Percentiles rank a stretch among this genome's conserved stretches.
These are phyloP conservation scores for Lacerta agilis DNA, from an alignment of 2,797 vertebrate species.

Conservation along the genomic window DNA sequence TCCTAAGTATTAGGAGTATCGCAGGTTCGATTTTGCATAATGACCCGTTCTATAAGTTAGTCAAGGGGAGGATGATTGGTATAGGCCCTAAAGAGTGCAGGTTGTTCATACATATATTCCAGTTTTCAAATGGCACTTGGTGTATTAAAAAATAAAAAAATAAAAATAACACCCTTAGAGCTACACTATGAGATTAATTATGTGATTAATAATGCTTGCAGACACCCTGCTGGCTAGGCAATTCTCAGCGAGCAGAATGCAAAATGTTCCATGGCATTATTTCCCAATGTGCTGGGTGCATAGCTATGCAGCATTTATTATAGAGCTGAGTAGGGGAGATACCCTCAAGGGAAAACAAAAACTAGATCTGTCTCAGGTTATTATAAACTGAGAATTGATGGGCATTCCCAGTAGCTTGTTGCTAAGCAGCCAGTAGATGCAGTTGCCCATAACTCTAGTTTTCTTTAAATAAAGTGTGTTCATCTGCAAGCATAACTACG, in stretches of 20 bases:
- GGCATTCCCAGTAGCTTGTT: conserved; percentile 69
- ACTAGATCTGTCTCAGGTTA: conserved; percentile 71
- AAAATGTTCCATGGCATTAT: conserved; percentile 51
- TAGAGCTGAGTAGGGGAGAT: conserved; percentile 48
- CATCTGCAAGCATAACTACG: background rate
- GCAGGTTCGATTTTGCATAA: background rate
- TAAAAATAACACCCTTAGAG: background rate
- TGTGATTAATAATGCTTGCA: conserved; percentile 39
- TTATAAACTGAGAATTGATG: conserved; percentile 73
- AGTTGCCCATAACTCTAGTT: conserved; percentile 50
- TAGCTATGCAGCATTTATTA: conserved; percentile 68
- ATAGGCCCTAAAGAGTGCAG: background rate
- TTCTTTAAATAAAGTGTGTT: conserved; percentile 24
- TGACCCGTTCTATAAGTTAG: background rate
- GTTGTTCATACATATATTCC: background rate
- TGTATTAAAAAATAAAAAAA: background rate
- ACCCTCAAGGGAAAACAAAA: conserved; percentile 71
- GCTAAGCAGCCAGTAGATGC: conserved; percentile 70
- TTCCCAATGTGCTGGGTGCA: conserved; percentile 53
- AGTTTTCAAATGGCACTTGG: background rate
- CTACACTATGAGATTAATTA: background rate
- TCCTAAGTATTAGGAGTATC: background rate
- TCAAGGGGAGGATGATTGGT: background rate
- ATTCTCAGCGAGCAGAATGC: background rate
- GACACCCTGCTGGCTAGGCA: conserved; percentile 35